Base-by-base conservation (phyloP, 2,888 invertebrate species). In the Lumbricus terrestris region DNA sequence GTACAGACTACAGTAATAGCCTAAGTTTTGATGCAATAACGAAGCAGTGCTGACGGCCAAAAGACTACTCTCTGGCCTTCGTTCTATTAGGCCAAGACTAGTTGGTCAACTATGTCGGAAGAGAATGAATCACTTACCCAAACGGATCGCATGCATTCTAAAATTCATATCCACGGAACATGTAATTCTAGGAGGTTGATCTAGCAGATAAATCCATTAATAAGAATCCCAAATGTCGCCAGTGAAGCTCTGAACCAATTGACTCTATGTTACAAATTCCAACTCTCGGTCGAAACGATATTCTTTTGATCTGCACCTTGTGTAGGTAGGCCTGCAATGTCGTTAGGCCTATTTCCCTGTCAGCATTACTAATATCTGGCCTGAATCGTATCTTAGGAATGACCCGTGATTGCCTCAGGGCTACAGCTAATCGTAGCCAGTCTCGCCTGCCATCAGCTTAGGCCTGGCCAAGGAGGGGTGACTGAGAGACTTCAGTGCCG, bases 361-460 rank as follows among this genome's bases (percentile, higher is more conserved):
- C 69, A 69, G n/a, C n/a, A 69, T 69, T 69, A 69, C n/a, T 69
- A 69, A 69, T 69, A 69, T n/a, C 69, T 69, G 69, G 69, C n/a
- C 69, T 8, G 29, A 69, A 69, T n/a, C 29, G 1, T 69, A 11
- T 69, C 69, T 69, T 69, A 69, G 6, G 29, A 69, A 69, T 69
- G 69, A 69, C 69, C 69, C 1, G 54, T 29, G 54, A n/a, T 29
- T 11, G 69, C 69, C 69, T 5, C n/a, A 69, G 69, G 69, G 69
- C 69, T 8, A 69, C 69, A 69, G 69, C 69, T 69, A 69, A 69
- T 69, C 69, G 69, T 69, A 69, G 69, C 29, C 69, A 29, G 29
- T n/a, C n/a, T n/a, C 69, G 69, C 13, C 29, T 69, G 13, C 29
- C 16, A 0, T 69, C n/a, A 69, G 29, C 29, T 69, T 13, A 69